Conservation (phyloP, 1,140 invertebrate species). For the Pantala flavescens region DNA sequence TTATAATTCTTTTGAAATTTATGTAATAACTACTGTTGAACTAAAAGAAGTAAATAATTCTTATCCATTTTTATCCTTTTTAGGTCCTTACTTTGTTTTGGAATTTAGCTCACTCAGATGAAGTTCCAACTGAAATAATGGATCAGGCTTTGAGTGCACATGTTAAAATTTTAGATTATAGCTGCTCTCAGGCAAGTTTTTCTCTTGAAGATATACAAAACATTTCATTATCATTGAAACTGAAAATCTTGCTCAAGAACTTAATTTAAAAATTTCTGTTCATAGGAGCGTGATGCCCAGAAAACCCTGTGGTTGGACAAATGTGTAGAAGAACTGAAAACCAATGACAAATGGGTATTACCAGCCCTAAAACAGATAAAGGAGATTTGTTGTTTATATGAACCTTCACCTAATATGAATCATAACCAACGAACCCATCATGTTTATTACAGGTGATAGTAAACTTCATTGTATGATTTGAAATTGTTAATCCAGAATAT, state of each 20-base stretch:
- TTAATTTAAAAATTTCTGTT: background rate
- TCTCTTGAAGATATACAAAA: conserved; percentile 36
- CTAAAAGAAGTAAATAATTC: background rate
- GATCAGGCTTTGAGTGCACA: conserved; percentile 91
- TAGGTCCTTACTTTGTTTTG: conserved; percentile 91
- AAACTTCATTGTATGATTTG: conserved; percentile 14
- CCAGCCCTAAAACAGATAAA: conserved; percentile 91
- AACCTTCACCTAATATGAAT: conserved; percentile 60
- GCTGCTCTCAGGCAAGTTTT: conserved; percentile 63
- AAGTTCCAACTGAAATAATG: conserved; percentile 94
- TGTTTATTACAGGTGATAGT: conserved; percentile 52
- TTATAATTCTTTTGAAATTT: background rate
- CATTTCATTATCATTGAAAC: background rate
- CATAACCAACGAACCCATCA: conserved; percentile 52
- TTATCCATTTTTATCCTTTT: conserved; percentile 32
- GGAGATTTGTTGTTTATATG: conserved; percentile 91
- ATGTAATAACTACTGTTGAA: conserved; percentile 14
- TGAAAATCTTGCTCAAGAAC: background rate
- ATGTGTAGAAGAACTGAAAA: conserved; percentile 89
- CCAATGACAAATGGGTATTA: conserved; percentile 79
- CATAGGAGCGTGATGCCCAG: conserved; percentile 84
- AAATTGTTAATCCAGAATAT: background rate
- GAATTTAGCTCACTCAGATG: conserved; percentile 92
- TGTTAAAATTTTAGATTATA: conserved; percentile 96
- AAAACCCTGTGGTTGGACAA: conserved; percentile 93